Base-by-base conservation (phyloP, 2,797 vertebrate genomes). In the Taenioides sp. region DNA sequence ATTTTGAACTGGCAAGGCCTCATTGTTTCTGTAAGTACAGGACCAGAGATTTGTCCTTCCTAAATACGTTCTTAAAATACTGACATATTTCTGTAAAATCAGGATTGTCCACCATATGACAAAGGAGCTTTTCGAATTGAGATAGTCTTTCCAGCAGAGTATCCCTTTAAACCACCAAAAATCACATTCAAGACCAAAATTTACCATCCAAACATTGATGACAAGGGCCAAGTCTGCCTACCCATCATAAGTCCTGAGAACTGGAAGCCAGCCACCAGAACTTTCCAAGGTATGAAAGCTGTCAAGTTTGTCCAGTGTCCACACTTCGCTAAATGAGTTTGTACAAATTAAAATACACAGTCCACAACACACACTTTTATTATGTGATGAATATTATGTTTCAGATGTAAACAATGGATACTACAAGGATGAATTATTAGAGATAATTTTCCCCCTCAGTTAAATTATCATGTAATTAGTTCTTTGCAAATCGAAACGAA, bases 151-250 rank as follows among this genome's bases (percentile, higher is more conserved):
- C 97, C 98, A 52, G 94, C 95, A 74, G 97, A 99, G 89, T 99
- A 99, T 77, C 98, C 98, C 43, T 99, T 99, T 91, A 99, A 99
- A 88, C 98, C 98, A 63, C 98, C 97, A 37, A 98, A 97, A 93
- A 95, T 99, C 91, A 97, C 95, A 4, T 99, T 99, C 94, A 99
- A 97, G 94, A 99, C 98, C 71, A 99, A 98, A 91, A 99, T 99
- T 93, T 99, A 99, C 91, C 98, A 99, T 80, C 98, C 97, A 65
- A 99, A 99, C 92, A 96, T 99, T 2, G 97, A 99, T 74, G 98
- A 99, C 93, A 99, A 98, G 86, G 98, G 98, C 37, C 97, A 98
- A 91, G 96, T 99, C 63, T 99, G 98, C 83, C 95, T 99, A 94
- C 95, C 96, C 0, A 96, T 98, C 87, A 98, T 99, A 94, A 98